Evolutionary conservation across 2,797 vertebrate genomes (phyloP).

Genomic region (Sparus aurata): DNA sequence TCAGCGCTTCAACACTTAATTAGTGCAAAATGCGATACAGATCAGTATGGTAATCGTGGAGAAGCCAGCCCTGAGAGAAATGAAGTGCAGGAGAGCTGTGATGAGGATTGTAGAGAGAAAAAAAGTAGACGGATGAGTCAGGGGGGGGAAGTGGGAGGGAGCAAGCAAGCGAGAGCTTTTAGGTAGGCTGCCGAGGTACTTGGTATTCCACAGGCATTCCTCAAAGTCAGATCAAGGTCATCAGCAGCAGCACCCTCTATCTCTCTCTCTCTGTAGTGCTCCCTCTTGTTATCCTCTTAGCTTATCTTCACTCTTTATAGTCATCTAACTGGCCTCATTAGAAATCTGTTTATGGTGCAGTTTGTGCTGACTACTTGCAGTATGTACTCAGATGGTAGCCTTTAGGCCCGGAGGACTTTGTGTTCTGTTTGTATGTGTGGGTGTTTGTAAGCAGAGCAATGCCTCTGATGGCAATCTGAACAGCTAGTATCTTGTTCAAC

Average conservation of each 20-base stretch:
- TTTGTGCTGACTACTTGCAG: constrained; percentile 41
- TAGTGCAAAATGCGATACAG: constrained; percentile 21
- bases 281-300: constrained; percentile 51
- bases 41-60: constrained; percentile 37
- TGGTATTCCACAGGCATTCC: constrained; percentile 81
- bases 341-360: constrained; percentile 63
- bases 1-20: constrained; percentile 9
- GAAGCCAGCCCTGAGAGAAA: constrained; percentile 29
- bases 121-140: constrained; percentile 68
- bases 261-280: constrained; percentile 51
- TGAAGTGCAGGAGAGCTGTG: constrained; percentile 46
- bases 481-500: constrained; percentile 19
- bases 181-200: constrained; percentile 68
- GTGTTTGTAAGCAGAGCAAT: constrained; percentile 30
- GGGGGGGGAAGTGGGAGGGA: constrained; percentile 58
- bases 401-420: constrained; percentile 13
- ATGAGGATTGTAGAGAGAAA: constrained; percentile 59
- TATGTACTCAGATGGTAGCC: constrained; percentile 32
- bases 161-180: constrained; percentile 60
- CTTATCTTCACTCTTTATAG: constrained; percentile 53
- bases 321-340: constrained; percentile 52
- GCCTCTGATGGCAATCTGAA: constrained; percentile 14
- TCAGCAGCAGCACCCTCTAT: constrained; percentile 64
- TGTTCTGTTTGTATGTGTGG: constrained; percentile 33
- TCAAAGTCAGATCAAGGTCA: constrained; percentile 85